Conservation (phyloP, 1,140 invertebrate species). For the Rhyacophila brunnea region DNA sequence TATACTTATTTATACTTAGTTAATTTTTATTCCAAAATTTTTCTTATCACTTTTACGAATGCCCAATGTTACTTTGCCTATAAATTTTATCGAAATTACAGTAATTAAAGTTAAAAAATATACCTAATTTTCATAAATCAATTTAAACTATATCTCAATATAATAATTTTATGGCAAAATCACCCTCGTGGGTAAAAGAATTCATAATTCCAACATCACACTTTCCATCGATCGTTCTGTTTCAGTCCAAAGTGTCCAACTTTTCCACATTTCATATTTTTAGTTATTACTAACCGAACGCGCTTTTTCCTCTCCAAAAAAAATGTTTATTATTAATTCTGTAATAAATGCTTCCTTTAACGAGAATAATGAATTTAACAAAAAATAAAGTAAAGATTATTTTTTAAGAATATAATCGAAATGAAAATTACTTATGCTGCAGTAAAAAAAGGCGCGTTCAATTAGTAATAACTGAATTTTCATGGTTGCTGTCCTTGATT, state of each 20-base stretch:
- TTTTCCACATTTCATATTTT: conserved; percentile 7
- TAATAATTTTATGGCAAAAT: conserved; percentile 20
- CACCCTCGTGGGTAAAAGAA: conserved; percentile 15
- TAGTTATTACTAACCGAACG: conserved; percentile 36
- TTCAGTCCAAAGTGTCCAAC: not conserved
- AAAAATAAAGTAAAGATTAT: conserved; percentile 5
- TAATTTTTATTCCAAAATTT: conserved; percentile 3
- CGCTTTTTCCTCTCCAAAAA: conserved; percentile 30
- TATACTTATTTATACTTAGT: too few species aligned
- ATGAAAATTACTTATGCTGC: not conserved
- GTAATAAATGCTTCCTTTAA: conserved; percentile 1
- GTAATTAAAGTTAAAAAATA: not conserved
- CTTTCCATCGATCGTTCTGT: not conserved
- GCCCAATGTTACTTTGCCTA: conserved; percentile 21
- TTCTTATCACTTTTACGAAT: conserved; percentile 16
- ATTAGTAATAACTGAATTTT: conserved; percentile 58
- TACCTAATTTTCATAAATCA: not conserved
- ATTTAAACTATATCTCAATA: not conserved
- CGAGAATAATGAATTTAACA: not conserved
- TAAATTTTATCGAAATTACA: conserved; percentile 9
- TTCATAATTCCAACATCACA: conserved; percentile 15
- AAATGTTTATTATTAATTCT: conserved; percentile 15
- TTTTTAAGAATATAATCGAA: not conserved
- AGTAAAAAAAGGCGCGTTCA: conserved; percentile 42
- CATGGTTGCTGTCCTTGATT: conserved; percentile 43